Percentiles rank a stretch among this genome's conserved stretches.
Conservation (phyloP, 2,113 vertebrate species). For the Heterocephalus glaber region DNA sequence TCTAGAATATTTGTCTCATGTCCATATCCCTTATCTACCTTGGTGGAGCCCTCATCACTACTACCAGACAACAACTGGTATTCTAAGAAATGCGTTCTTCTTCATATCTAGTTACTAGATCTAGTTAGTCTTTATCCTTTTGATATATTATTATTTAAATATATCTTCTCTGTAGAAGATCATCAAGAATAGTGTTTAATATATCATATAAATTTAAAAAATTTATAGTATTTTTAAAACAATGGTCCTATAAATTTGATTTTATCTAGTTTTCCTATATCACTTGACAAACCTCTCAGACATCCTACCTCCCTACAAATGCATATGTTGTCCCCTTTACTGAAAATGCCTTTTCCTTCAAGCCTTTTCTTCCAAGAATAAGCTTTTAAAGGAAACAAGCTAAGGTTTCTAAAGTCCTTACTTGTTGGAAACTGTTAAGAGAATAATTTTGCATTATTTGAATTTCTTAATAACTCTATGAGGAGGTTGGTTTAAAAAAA, state of each 20-base stretch:
- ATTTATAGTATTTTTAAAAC: neutral
- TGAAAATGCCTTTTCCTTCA: neutral
- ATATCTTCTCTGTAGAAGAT: neutral
- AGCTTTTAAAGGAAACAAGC: neutral
- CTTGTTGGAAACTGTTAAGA: neutral
- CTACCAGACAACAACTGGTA: neutral
- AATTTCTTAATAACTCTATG: neutral
- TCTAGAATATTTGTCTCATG: neutral
- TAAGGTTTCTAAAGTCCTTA: slow-evolving; percentile 2
- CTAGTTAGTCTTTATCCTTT: neutral
- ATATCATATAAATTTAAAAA: neutral
- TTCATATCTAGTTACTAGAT: neutral
- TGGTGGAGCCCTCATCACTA: neutral
- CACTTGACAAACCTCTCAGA: neutral
- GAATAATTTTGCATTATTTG: neutral
- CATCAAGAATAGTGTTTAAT: neutral
- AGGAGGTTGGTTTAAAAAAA: neutral
- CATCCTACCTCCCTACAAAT: neutral
- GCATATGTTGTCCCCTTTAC: neutral
- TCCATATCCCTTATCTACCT: neutral
- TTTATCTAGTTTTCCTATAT: slow-evolving; percentile 1
- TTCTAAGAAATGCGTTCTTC: neutral
- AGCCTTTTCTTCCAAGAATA: neutral
- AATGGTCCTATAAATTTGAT: neutral
- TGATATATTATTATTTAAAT: neutral